Base-by-base conservation (phyloP, 2,113 vertebrate species). In the Otocyon megalotis region DNA sequence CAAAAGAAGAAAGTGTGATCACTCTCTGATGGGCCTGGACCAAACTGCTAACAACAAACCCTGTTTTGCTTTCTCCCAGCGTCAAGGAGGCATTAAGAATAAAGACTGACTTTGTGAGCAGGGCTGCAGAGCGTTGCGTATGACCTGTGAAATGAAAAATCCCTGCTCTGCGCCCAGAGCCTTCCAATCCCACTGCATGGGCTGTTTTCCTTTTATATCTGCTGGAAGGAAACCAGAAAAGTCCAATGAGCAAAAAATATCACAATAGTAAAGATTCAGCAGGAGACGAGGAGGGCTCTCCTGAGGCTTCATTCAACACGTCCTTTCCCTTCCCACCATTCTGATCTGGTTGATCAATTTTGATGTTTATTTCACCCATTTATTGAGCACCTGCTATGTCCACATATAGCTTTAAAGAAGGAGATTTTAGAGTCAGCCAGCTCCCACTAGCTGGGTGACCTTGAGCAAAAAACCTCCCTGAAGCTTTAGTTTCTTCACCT, bases 61-160 rank as follows among this genome's bases (percentile, higher is more conserved):
- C 54, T 11, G 50, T 48, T 71, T 43, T 56, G 30, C 65, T 63
- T 82, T 65, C 72, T 95, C 60, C 14, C 5, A 1, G 60, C 37
- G 26, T 80, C 60, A 35, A 35, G 71, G 76, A 86, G 28, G 74
- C 32, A 10, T 37, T 16, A 82, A 85, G 90, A 81, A 72, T 26
- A 26, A 67, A 94, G 85, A n/a, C 58, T 35, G 81, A 58, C 63
- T 92, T 37, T 74, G 69, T 30, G 58, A 88, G 80, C 71, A 0
- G 3, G 86, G 37, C 48, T 48, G 82, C 43, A 7, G 83, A 69
- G 60, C 1, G 0, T 15, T 48, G 35, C 0, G 0, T 87, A 12
- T 37, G 56, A 87, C 58, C 63, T 94, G 58, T 72, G 79, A 82
- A 92, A 76, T 74, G 60, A 95, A 81, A 96, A 65, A 35, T 58